phyloP scores from a whole-genome alignment of 2,888 invertebrate genomes.

The Drosophila longiperda region DNA sequence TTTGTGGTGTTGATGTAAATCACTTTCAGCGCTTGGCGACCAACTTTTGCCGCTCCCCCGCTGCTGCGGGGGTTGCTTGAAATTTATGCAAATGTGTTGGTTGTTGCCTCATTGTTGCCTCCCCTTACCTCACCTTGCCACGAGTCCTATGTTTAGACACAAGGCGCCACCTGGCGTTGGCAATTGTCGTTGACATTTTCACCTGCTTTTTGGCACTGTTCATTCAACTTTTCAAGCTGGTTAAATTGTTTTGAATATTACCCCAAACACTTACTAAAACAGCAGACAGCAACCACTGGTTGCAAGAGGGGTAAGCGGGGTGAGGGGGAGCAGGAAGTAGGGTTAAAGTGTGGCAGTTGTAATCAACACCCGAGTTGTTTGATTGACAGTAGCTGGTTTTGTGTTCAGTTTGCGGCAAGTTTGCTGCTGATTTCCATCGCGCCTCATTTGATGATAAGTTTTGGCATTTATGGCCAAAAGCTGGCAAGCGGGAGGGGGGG shows the following conservation, averaged over 20 bases:
- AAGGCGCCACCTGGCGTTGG: conserved; percentile 61
- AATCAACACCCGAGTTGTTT: conserved; percentile 10
- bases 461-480: conserved; percentile 53
- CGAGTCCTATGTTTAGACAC: conserved; percentile 31
- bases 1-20: conserved; percentile 69
- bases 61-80: conserved; percentile 53
- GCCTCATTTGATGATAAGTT: conserved; percentile 60
- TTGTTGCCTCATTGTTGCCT: conserved; percentile 55
- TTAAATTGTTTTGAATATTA: conserved; percentile 64
- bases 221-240: conserved; percentile 45
- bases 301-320: background rate
- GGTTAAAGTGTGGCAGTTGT: background rate
- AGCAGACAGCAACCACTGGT: background rate
- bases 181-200: conserved; percentile 76
- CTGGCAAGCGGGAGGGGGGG: background rate
- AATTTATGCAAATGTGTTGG: conserved; percentile 77
- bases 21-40: conserved; percentile 65
- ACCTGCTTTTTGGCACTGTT: conserved; percentile 52
- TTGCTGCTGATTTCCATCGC: conserved; percentile 60
- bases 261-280: conserved; percentile 18
- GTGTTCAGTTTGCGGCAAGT: conserved; percentile 23
- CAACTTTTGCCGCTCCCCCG: conserved; percentile 67
- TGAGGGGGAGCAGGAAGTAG: no score
- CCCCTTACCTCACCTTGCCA: background rate
- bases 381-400: conserved; percentile 55